phyloP scores from a whole-genome alignment of 2,888 invertebrate species.

The Acronicta psi region DNA sequence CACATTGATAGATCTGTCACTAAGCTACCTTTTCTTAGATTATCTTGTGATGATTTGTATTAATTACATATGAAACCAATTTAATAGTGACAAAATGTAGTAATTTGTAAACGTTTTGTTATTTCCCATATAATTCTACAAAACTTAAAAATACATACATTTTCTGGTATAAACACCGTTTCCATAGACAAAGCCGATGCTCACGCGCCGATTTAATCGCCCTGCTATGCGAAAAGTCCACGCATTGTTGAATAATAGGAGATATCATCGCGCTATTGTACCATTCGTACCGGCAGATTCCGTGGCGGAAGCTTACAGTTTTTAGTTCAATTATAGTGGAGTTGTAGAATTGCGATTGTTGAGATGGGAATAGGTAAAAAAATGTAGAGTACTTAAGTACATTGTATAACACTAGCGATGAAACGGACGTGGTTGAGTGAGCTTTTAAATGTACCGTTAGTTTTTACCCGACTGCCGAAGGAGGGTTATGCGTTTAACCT shows the following conservation, averaged over 20 bases:
- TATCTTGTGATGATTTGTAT: too few relatives aligned
- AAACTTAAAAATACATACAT: slow-evolving; percentile 1
- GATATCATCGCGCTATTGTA: slow-evolving; percentile 53
- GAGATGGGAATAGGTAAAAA: slow-evolving; percentile 28
- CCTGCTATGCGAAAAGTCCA: slow-evolving; percentile 32
- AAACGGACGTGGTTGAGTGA: slow-evolving; percentile 5
- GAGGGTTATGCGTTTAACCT: too few relatives aligned
- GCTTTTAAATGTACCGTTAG: neutral
- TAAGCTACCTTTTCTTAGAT: too few relatives aligned
- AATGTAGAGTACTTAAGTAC: slow-evolving; percentile 1
- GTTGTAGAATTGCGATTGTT: slow-evolving; percentile 43
- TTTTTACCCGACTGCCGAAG: too few relatives aligned
- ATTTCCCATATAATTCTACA: too few relatives aligned
- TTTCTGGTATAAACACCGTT: slow-evolving; percentile 16
- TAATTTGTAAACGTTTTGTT: too few relatives aligned
- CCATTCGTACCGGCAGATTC: slow-evolving; percentile 34
- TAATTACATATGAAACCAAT: too few relatives aligned
- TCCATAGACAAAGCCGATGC: slow-evolving; percentile 2
- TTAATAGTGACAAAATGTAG: too few relatives aligned
- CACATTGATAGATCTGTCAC: too few relatives aligned
- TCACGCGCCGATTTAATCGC: slow-evolving; percentile 19
- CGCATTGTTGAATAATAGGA: slow-evolving; percentile 43
- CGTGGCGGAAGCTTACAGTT: slow-evolving; percentile 44
- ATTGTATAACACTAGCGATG: slow-evolving; percentile 2
- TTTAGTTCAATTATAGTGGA: slow-evolving; percentile 46